phyloP scores from a whole-genome alignment of 2,888 invertebrate genomes.

The Amphiduros pacificus region DNA sequence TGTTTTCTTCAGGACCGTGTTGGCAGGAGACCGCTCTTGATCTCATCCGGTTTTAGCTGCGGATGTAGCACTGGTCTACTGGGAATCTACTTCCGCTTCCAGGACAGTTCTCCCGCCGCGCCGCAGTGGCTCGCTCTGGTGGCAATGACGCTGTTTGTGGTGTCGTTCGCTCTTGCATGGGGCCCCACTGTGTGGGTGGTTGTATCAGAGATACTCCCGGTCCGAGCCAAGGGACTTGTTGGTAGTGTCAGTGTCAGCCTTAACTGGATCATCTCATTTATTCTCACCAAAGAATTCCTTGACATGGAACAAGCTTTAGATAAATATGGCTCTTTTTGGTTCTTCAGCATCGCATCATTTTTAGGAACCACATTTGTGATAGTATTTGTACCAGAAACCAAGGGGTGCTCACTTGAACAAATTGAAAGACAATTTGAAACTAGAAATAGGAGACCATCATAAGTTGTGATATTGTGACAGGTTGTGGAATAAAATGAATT shows the following conservation, averaged over 20 bases:
- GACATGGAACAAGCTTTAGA: background rate
- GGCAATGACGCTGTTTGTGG: background rate
- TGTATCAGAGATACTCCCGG: background rate
- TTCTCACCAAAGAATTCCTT: background rate
- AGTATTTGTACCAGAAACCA: background rate
- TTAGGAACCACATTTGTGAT: background rate
- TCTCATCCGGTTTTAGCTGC: background rate
- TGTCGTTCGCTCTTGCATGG: background rate
- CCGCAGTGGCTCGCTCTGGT: background rate
- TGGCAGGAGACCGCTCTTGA: background rate
- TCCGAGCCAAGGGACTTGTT: background rate
- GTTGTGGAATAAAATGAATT: too few species aligned
- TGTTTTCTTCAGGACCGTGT: background rate
- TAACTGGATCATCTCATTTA: background rate
- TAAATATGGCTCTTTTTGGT: background rate
- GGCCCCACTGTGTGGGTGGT: background rate
- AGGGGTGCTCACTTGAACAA: background rate
- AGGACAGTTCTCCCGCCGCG: background rate
- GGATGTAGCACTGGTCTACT: background rate
- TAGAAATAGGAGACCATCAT: too few species aligned
- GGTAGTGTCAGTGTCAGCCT: background rate
- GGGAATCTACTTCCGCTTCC: background rate
- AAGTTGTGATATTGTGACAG: too few species aligned
- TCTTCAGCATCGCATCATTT: background rate
- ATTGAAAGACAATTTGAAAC: background rate